These are phyloP conservation scores for Cololabis saira DNA, from an alignment of 2,113 vertebrate genomes.

Conservation along the genomic window DNA sequence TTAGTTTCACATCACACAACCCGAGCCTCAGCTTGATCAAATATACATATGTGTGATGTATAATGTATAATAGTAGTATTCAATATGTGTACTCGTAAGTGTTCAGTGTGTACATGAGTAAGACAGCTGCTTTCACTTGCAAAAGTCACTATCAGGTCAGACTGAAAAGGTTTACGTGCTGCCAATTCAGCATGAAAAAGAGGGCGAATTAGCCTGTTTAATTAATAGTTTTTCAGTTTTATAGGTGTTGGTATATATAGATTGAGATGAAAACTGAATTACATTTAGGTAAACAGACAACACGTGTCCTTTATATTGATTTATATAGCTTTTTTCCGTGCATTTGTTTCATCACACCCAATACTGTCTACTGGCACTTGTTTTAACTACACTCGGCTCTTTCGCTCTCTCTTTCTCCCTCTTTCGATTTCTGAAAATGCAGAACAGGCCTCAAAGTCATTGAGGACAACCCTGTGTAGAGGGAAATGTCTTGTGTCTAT, in stretches of 20 bases:
- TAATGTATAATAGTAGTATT: conserved; percentile 2
- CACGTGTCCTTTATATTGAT: too few species aligned
- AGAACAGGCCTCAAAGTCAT: conserved; percentile 2
- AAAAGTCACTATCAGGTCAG: conserved; percentile 1
- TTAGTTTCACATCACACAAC: conserved; percentile 41
- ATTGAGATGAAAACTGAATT: background rate
- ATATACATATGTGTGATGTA: conserved; percentile 36
- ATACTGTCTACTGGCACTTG: background rate
- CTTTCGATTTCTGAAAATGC: conserved; percentile 41
- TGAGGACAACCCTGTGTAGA: conserved; percentile 4
- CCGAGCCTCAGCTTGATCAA: conserved; percentile 37
- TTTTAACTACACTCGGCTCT: background rate
- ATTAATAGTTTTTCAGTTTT: background rate
- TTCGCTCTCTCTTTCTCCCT: background rate
- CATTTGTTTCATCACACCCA: background rate
- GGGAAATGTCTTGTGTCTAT: background rate
- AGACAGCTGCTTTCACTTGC: background rate
- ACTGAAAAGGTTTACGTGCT: background rate
- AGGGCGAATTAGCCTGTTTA: background rate
- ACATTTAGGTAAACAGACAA: background rate
- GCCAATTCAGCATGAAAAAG: background rate
- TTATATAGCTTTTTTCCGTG: background rate
- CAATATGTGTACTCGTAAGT: background rate
- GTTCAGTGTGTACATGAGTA: background rate
- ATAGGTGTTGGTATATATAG: too few species aligned